Evolutionary conservation across 2,888 invertebrate genomes (phyloP).

Genomic region (Agapetus fuscipes): DNA sequence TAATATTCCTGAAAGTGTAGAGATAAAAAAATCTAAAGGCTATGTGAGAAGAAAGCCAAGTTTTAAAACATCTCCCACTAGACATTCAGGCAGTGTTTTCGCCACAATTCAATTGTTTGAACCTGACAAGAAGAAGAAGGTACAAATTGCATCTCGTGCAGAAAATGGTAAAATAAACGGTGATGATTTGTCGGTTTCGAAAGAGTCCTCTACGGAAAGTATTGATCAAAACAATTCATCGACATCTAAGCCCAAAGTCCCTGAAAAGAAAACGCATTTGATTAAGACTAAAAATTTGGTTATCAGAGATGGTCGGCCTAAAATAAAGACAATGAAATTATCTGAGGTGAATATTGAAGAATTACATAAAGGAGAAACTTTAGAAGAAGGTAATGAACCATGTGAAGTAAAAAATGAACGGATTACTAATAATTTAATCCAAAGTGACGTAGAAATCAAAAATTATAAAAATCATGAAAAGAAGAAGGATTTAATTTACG

Average conservation of each 20-base stretch:
- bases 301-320: conserved; percentile 42
- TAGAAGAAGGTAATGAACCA: not conserved
- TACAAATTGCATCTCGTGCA: not conserved
- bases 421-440: not conserved
- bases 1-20: conserved; percentile 32
- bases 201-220: too few relatives aligned
- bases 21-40: conserved; percentile 22
- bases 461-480: conserved; percentile 19
- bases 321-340: conserved; percentile 39
- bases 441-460: not conserved
- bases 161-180: conserved; percentile 1
- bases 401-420: not conserved
- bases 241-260: conserved; percentile 49
- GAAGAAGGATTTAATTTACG: conserved; percentile 37
- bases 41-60: conserved; percentile 29
- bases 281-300: conserved; percentile 45
- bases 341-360: not conserved
- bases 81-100: conserved; percentile 25
- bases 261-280: conserved; percentile 48
- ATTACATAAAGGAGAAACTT: not conserved
- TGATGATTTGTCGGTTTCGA: too few relatives aligned
- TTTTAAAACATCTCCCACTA: conserved; percentile 29
- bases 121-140: conserved; percentile 31
- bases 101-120: conserved; percentile 41
- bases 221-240: too few relatives aligned